A percentile compares a stretch with the other conserved stretches of the same genome.
Evolutionary conservation across 2,113 vertebrate species (phyloP).

Genomic region (Hyperoodon ampullatus): DNA sequence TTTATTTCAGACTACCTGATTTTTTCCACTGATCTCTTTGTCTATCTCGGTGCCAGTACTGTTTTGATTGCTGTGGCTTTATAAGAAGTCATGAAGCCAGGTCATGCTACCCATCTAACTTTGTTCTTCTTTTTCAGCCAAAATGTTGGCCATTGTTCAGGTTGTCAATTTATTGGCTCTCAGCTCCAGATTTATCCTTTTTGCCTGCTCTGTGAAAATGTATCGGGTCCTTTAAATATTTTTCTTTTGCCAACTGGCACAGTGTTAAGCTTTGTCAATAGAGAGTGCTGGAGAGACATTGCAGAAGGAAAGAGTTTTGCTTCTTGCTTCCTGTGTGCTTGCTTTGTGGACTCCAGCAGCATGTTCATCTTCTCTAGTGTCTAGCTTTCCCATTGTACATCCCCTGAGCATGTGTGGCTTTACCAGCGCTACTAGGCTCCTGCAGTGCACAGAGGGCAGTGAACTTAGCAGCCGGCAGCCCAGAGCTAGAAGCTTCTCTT

Average conservation of each 20-base stretch:
- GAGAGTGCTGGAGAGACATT: neutral
- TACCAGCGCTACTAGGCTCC: neutral
- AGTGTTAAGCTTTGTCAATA: neutral
- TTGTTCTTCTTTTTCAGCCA: slow-evolving; percentile 10
- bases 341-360: neutral
- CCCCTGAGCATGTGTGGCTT: neutral
- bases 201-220: slow-evolving; percentile 2
- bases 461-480: neutral
- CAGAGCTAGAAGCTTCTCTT: neutral
- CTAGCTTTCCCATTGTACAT: neutral
- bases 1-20: neutral
- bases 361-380: neutral
- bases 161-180: neutral
- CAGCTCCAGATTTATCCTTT: neutral
- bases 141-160: neutral
- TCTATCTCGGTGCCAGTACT: neutral
- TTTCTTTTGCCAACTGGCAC: neutral
- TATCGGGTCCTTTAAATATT: neutral
- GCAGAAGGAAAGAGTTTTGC: neutral
- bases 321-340: neutral
- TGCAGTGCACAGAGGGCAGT: neutral
- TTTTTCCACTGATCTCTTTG: neutral
- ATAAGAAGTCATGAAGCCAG: neutral
- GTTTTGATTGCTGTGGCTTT: neutral
- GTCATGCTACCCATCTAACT: neutral